Conservation (phyloP, 2,888 invertebrate genomes). For the Nasonia oneida region DNA sequence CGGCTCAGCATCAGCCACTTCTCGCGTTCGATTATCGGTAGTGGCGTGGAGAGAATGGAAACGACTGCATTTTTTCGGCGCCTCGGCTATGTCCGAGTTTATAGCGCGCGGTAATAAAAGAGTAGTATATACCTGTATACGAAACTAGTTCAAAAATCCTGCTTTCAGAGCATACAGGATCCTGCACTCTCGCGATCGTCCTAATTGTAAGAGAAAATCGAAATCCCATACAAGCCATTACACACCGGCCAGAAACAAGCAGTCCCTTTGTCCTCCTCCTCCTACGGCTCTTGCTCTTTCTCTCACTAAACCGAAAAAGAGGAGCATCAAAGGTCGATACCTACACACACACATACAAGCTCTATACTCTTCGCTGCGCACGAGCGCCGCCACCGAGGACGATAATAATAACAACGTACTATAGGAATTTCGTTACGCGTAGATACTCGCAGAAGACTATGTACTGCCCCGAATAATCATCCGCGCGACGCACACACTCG, state of each 20-base stretch:
- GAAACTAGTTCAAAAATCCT: neutral
- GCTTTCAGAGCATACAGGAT: neutral
- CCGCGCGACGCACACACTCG: neutral
- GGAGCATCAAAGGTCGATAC: neutral
- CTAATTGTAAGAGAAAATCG: neutral
- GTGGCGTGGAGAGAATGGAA: neutral
- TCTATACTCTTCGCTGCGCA: neutral
- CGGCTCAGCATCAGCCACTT: neutral
- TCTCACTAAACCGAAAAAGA: neutral
- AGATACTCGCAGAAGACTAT: neutral
- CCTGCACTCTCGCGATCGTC: neutral
- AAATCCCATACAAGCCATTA: neutral
- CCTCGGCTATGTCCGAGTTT: neutral
- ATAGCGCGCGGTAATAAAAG: neutral
- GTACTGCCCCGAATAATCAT: neutral
- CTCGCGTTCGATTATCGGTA: slow-evolving; percentile 13
- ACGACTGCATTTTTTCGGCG: slow-evolving; percentile 1
- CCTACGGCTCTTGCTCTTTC: neutral
- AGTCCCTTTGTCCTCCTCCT: slow-evolving; percentile 4
- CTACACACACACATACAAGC: neutral
- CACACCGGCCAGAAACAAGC: neutral
- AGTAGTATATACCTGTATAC: no score
- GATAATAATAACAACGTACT: neutral
- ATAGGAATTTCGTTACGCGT: neutral
- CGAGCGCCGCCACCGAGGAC: neutral